Conservation (phyloP, 2,888 invertebrate species). For the Sceliomorpha sp. region DNA sequence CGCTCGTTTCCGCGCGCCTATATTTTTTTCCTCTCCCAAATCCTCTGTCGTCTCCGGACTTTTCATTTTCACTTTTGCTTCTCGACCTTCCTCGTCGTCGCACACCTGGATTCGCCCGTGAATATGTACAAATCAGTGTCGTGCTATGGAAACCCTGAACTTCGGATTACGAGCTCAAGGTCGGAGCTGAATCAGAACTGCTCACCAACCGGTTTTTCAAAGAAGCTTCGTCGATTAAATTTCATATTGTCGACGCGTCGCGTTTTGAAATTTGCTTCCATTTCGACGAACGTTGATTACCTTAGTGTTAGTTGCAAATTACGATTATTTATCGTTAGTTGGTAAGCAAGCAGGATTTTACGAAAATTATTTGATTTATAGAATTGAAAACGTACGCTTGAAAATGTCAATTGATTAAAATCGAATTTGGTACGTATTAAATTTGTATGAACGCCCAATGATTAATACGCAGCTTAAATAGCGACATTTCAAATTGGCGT, state of each 20-base stretch:
- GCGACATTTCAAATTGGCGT: too few relatives aligned
- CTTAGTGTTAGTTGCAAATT: background rate
- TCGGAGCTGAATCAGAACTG: slow-evolving; percentile 62
- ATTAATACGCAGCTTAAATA: too few relatives aligned
- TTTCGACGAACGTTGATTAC: background rate
- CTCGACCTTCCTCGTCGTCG: background rate
- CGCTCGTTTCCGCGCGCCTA: too few relatives aligned
- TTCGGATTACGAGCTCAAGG: slow-evolving; percentile 63
- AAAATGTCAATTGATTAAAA: too few relatives aligned
- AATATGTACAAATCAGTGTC: slow-evolving; percentile 20
- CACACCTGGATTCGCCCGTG: slow-evolving; percentile 39
- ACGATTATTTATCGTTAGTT: too few relatives aligned
- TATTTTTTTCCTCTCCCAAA: background rate
- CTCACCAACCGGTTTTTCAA: slow-evolving; percentile 62
- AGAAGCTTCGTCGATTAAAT: slow-evolving; percentile 63
- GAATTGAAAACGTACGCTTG: too few relatives aligned
- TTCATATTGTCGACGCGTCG: slow-evolving; percentile 38
- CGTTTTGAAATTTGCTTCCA: background rate
- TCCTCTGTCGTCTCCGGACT: too few relatives aligned
- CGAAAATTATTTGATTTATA: too few relatives aligned
- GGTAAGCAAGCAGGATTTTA: too few relatives aligned
- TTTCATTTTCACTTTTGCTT: background rate
- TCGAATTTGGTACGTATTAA: too few relatives aligned
- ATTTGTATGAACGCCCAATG: too few relatives aligned
- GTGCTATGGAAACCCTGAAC: slow-evolving; percentile 64